These are phyloP conservation scores for Rhyacophila evoluta DNA, from an alignment of 2,888 invertebrate species.

Conservation along the genomic window DNA sequence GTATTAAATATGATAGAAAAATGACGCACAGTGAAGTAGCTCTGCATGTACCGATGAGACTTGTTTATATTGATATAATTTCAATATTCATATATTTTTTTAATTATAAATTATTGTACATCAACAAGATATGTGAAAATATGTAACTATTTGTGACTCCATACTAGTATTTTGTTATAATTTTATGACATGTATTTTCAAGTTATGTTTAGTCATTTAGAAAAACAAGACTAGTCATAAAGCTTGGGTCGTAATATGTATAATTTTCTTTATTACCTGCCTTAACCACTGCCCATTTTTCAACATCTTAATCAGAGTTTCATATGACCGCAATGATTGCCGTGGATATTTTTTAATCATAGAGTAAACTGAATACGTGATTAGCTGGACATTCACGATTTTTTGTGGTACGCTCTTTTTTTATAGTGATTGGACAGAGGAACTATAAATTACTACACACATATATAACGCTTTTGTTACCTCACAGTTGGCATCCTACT, in stretches of 20 bases:
- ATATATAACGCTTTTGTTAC: no score
- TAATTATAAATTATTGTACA: no score
- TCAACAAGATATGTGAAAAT: no score
- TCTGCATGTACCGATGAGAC: no score
- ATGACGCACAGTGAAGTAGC: no score
- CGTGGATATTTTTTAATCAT: not conserved
- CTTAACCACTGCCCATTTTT: not conserved
- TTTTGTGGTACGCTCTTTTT: not conserved
- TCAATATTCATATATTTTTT: no score
- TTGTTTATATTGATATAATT: no score
- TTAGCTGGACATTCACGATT: not conserved
- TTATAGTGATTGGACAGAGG: not conserved
- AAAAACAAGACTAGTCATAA: not conserved
- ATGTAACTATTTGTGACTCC: no score
- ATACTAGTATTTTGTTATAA: not conserved
- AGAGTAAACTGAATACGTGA: not conserved
- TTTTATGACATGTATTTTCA: not conserved
- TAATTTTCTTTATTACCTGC: slow-evolving; percentile 13
- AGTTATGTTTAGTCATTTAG: not conserved
- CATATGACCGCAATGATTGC: not conserved
- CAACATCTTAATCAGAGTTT: not conserved
- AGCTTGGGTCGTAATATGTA: not conserved
- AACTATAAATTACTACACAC: no score
- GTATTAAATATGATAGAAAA: no score
- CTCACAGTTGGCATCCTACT: no score